A percentile compares a stretch with the other conserved stretches of the same genome.
phyloP scores from a whole-genome alignment of 2,888 invertebrate genomes.

The Frankliniella fusca region DNA sequence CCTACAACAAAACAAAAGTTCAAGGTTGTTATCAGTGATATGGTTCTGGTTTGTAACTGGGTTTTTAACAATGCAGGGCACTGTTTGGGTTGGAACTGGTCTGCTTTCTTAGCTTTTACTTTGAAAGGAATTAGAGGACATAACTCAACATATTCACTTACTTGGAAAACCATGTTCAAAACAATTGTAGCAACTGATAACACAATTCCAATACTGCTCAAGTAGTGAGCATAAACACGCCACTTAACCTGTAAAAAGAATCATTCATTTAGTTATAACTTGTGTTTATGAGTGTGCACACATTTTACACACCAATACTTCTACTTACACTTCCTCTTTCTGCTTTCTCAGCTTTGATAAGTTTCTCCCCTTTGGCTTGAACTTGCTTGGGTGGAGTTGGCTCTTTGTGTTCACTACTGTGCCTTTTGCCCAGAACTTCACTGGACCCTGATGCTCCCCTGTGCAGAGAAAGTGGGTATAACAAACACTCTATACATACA shows the following conservation, averaged over 20 bases:
- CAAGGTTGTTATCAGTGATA: not conserved
- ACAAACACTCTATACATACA: too few relatives aligned
- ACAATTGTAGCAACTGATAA: constrained; percentile 67
- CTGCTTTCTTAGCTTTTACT: too few relatives aligned
- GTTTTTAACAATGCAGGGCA: too few relatives aligned
- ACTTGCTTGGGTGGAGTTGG: constrained; percentile 38
- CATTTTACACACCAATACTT: too few relatives aligned
- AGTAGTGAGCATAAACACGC: constrained; percentile 83
- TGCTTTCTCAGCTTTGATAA: constrained; percentile 85
- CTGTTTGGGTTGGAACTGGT: not conserved
- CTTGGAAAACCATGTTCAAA: constrained; percentile 75
- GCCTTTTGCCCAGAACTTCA: constrained; percentile 44
- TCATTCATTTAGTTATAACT: constrained; percentile 22
- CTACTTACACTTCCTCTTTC: constrained; percentile 81
- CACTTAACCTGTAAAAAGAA: constrained; percentile 65
- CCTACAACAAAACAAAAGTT: constrained; percentile 39
- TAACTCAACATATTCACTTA: not conserved
- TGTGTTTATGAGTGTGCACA: too few relatives aligned
- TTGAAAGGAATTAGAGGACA: too few relatives aligned
- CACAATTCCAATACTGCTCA: constrained; percentile 75
- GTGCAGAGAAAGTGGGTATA: not conserved
- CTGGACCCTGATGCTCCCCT: constrained; percentile 40
- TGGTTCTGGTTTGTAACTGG: too few relatives aligned
- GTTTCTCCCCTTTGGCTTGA: constrained; percentile 57
- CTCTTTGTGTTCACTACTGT: constrained; percentile 44